These are phyloP conservation scores for Schrankia costaestrigalis DNA, from an alignment of 2,888 invertebrate species.

Conservation along the genomic window DNA sequence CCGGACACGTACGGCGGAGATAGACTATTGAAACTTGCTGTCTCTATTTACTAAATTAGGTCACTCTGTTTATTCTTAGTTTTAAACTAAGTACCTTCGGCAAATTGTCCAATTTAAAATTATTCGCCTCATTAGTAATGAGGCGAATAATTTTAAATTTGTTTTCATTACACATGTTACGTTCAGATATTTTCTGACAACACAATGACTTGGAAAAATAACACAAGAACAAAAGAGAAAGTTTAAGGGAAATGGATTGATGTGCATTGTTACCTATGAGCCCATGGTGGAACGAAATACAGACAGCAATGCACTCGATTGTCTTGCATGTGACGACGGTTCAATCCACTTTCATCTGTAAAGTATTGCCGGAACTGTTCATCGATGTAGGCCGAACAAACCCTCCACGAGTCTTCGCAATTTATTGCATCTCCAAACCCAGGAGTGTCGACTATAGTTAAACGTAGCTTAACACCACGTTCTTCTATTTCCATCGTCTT, in stretches of 20 bases:
- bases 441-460: constrained; percentile 97
- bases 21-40: constrained; percentile 9
- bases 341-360: constrained; percentile 96
- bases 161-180: no score
- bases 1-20: constrained; percentile 27
- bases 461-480: constrained; percentile 92
- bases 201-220: constrained; percentile 22
- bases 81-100: no score
- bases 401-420: constrained; percentile 96
- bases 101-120: constrained; percentile 35
- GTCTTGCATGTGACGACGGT: constrained; percentile 96
- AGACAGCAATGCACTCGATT: constrained; percentile 97
- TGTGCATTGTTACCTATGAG: constrained; percentile 87
- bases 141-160: no score
- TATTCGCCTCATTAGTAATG: constrained; percentile 42
- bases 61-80: constrained; percentile 5
- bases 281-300: constrained; percentile 97
- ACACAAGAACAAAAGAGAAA: constrained; percentile 27
- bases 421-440: constrained; percentile 96
- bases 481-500: constrained; percentile 97
- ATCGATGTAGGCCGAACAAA: constrained; percentile 95
- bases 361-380: constrained; percentile 92
- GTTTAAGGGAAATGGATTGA: constrained; percentile 13
- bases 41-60: constrained; percentile 13
- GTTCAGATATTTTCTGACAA: constrained; percentile 27